A percentile compares a stretch with the other conserved stretches of the same genome.
Evolutionary conservation across 2,888 invertebrate genomes (phyloP).

Genomic region (Linyphia triangularis): DNA sequence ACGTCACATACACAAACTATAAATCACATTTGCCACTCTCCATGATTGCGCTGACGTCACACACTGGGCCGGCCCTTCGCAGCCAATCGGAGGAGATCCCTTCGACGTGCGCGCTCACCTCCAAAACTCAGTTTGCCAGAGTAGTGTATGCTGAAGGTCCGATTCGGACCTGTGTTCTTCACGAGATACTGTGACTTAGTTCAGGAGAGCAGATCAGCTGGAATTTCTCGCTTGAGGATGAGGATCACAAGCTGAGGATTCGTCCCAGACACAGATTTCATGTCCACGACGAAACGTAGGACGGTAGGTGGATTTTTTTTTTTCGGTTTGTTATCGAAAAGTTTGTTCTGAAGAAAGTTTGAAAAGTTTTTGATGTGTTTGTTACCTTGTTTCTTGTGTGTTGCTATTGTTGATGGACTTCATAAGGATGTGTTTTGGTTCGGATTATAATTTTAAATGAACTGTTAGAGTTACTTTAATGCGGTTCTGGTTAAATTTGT

Average conservation of each 20-base stretch:
- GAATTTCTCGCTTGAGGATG: slow-evolving; percentile 40
- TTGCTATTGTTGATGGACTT: no score
- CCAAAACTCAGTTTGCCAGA: slow-evolving; percentile 43
- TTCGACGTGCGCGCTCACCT: slow-evolving; percentile 30
- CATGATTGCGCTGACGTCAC: slow-evolving; percentile 69
- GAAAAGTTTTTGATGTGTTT: background rate
- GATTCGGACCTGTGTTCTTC: slow-evolving; percentile 36
- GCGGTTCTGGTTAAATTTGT: no score
- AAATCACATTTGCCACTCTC: slow-evolving; percentile 71
- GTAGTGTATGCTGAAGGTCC: slow-evolving; percentile 38
- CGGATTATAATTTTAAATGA: no score
- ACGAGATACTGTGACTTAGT: slow-evolving; percentile 26
- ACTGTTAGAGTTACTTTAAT: no score
- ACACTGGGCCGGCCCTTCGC: slow-evolving; percentile 55
- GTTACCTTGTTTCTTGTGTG: no score
- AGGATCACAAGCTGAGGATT: background rate
- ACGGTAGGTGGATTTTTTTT: slow-evolving; percentile 28
- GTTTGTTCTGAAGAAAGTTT: background rate
- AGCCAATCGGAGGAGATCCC: slow-evolving; percentile 42
- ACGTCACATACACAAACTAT: slow-evolving; percentile 68
- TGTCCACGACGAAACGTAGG: slow-evolving; percentile 42
- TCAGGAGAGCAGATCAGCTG: slow-evolving; percentile 41
- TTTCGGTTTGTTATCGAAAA: background rate
- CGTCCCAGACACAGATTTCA: slow-evolving; percentile 17
- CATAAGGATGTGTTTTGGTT: no score